A percentile compares a stretch with the other conserved stretches of the same genome.
Conservation (phyloP, 2,113 vertebrate genomes). For the Prunella fulvescens region DNA sequence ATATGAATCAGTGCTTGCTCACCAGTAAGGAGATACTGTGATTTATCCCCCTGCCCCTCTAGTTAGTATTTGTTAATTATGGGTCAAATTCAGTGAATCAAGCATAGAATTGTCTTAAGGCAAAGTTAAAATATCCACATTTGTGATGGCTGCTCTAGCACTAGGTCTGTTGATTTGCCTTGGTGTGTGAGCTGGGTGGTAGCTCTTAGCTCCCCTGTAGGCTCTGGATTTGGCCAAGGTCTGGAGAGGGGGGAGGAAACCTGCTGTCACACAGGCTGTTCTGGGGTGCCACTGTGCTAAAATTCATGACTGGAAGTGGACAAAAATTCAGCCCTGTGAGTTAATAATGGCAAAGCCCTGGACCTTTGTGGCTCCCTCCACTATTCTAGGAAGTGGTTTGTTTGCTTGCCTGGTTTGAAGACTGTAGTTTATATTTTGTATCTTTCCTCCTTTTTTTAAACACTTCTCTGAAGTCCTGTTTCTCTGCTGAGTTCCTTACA, state of each 20-base stretch:
- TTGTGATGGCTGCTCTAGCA: not conserved
- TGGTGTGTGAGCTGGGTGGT: not conserved
- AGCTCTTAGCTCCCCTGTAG: not conserved
- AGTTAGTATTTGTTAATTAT: not conserved
- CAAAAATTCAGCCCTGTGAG: not conserved
- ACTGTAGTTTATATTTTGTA: not conserved
- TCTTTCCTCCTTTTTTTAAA: not conserved
- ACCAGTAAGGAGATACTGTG: not conserved
- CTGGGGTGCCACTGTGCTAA: not conserved
- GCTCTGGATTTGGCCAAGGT: not conserved
- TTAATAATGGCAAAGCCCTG: not conserved
- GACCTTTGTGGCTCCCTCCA: not conserved
- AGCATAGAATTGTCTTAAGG: not conserved
- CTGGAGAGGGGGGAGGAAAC: not conserved
- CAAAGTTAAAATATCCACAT: not conserved
- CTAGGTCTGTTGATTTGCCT: not conserved
- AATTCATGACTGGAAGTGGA: not conserved
- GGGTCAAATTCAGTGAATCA: not conserved
- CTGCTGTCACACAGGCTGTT: not conserved
- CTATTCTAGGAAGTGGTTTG: not conserved
- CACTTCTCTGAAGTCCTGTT: not conserved
- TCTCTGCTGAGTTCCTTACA: not conserved
- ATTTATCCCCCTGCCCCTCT: not conserved
- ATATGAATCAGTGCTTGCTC: not conserved
- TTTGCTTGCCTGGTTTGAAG: conserved; percentile 1